phyloP scores from a whole-genome alignment of 2,888 invertebrate genomes.

The Lamellibrachia satsuma region DNA sequence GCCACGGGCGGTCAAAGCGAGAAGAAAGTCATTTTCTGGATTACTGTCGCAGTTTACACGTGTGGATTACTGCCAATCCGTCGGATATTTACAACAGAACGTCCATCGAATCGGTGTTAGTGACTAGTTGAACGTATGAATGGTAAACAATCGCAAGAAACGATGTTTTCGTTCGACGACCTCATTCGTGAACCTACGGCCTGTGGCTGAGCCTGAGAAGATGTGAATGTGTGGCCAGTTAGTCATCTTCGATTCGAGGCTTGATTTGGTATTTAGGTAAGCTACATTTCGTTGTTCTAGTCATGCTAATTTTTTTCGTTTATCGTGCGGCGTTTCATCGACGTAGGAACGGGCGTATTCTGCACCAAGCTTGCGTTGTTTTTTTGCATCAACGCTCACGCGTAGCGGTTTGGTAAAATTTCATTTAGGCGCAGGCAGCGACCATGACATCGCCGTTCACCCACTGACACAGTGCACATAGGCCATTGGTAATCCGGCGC shows the following conservation, averaged over 20 bases:
- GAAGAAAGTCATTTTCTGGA: neutral
- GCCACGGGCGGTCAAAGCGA: conserved; percentile 11
- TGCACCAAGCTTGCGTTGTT: neutral
- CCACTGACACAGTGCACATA: conserved; percentile 17
- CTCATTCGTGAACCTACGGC: conserved; percentile 17
- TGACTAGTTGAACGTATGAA: neutral
- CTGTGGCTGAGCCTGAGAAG: neutral
- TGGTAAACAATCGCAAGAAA: neutral
- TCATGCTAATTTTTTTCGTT: neutral
- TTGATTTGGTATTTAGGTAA: conserved; percentile 5
- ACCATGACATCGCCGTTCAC: conserved; percentile 9
- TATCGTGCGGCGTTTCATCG: neutral
- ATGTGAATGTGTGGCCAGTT: conserved; percentile 17
- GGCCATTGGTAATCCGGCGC: conserved; percentile 17
- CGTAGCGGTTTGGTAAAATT: conserved; percentile 11
- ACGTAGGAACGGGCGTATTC: neutral
- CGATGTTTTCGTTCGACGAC: conserved; percentile 17
- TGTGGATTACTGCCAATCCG: neutral
- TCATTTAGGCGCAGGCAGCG: conserved; percentile 17
- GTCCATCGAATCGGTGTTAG: neutral
- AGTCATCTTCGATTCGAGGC: neutral
- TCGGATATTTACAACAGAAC: neutral
- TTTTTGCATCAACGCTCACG: conserved; percentile 9
- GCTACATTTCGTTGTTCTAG: conserved; percentile 1
- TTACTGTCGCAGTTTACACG: neutral